phyloP scores from a whole-genome alignment of 2,888 invertebrate species.

The Trypoxylon attenuatum region DNA sequence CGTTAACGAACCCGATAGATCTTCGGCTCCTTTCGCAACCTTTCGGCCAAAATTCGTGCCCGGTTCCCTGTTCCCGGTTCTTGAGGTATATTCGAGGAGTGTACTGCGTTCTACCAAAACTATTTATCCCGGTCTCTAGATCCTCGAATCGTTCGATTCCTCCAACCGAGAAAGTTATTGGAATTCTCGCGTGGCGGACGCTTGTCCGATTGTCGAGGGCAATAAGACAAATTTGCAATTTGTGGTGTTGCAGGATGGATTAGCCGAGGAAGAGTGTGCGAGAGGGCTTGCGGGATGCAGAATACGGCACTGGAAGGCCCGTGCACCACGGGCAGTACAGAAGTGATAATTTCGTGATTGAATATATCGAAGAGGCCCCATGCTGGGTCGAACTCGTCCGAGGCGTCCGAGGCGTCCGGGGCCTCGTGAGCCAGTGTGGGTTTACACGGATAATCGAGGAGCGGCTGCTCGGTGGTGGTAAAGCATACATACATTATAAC shows the following conservation, averaged over 20 bases:
- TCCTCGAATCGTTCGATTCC: too few relatives aligned
- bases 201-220: too few relatives aligned
- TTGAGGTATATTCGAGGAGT: too few relatives aligned
- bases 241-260: too few relatives aligned
- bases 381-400: constrained; percentile 69
- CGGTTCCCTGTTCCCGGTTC: too few relatives aligned
- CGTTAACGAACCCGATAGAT: constrained; percentile 21
- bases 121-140: too few relatives aligned
- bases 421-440: constrained; percentile 43
- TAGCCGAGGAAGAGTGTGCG: too few relatives aligned
- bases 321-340: constrained; percentile 63
- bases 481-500: constrained; percentile 73
- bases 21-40: background rate
- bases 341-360: constrained; percentile 74
- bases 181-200: too few relatives aligned
- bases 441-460: constrained; percentile 47
- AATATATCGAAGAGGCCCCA: constrained; percentile 72
- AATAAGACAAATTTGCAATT: too few relatives aligned
- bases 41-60: background rate
- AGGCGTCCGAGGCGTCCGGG: constrained; percentile 62
- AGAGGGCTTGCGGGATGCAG: constrained; percentile 25
- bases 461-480: constrained; percentile 58
- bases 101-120: too few relatives aligned
- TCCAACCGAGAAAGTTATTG: too few relatives aligned
- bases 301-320: constrained; percentile 30